phyloP scores from a whole-genome alignment of 2,888 invertebrate genomes.

The Nomada fucata region DNA sequence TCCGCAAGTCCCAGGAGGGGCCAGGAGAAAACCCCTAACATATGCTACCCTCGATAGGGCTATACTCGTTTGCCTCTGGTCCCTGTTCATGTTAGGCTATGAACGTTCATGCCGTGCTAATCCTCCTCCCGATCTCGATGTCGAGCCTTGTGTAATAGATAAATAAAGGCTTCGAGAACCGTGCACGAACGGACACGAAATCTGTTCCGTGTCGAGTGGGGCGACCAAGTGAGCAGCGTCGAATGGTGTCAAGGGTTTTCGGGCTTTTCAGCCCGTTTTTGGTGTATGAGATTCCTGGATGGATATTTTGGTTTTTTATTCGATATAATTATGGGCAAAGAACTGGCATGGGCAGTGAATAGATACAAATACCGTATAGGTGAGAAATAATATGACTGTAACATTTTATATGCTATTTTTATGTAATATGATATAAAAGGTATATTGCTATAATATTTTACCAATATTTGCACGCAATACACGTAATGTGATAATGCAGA shows the following conservation, averaged over 20 bases:
- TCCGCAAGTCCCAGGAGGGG: slow-evolving; percentile 77
- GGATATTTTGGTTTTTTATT: neutral
- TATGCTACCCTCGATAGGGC: slow-evolving; percentile 77
- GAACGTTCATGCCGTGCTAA: slow-evolving; percentile 69
- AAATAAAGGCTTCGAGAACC: slow-evolving; percentile 77
- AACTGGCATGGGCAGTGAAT: too few relatives aligned
- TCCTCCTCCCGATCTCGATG: slow-evolving; percentile 77
- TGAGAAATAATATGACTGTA: too few relatives aligned
- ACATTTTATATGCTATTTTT: too few relatives aligned
- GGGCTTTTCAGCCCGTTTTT: slow-evolving; percentile 9
- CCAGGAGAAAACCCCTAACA: slow-evolving; percentile 77
- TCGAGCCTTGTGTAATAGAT: slow-evolving; percentile 81
- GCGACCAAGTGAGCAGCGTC: slow-evolving; percentile 56
- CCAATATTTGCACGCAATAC: too few relatives aligned
- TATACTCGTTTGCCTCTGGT: slow-evolving; percentile 21
- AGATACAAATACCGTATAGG: too few relatives aligned
- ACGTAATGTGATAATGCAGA: too few relatives aligned
- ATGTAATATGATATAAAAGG: too few relatives aligned
- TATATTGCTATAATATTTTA: too few relatives aligned
- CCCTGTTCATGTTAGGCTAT: neutral
- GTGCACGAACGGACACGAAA: slow-evolving; percentile 38
- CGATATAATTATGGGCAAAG: too few relatives aligned
- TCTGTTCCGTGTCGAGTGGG: slow-evolving; percentile 53
- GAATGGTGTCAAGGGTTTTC: slow-evolving; percentile 50
- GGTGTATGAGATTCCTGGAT: neutral